Evolutionary conservation across 2,888 invertebrate genomes (phyloP).

Genomic region (Hydraecia micacea): DNA sequence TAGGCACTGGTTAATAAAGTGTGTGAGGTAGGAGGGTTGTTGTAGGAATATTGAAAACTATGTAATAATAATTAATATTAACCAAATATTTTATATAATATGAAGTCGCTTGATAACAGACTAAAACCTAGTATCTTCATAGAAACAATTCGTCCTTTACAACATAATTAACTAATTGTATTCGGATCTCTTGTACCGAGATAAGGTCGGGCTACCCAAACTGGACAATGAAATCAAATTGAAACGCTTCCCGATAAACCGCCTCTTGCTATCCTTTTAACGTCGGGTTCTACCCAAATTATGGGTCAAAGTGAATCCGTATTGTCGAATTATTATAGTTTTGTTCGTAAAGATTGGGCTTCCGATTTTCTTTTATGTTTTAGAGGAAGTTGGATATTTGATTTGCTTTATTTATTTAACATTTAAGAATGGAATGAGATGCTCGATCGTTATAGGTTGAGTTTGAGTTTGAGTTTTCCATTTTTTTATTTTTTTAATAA

Average conservation of each 20-base stretch:
- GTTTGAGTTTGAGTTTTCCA: not conserved
- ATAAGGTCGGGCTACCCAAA: slow-evolving; percentile 37
- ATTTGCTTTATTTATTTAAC: not conserved
- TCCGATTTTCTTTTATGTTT: not conserved
- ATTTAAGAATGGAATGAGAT: not conserved
- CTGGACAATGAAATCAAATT: slow-evolving; percentile 61
- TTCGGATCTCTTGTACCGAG: slow-evolving; percentile 38
- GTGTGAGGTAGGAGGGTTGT: not conserved
- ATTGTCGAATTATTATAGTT: slow-evolving; percentile 43
- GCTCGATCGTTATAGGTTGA: not conserved
- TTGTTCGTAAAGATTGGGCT: slow-evolving; percentile 10
- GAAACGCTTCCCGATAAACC: slow-evolving; percentile 59
- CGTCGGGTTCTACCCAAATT: slow-evolving; percentile 53
- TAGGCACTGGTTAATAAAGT: too few relatives aligned
- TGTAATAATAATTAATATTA: not conserved
- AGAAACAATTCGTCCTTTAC: slow-evolving; percentile 30
- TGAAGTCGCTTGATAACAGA: too few relatives aligned
- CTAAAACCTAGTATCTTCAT: slow-evolving; percentile 8
- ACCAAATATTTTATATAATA: too few relatives aligned
- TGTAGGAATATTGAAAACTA: not conserved
- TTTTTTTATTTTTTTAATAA: not conserved
- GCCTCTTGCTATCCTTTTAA: slow-evolving; percentile 50
- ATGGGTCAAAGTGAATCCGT: slow-evolving; percentile 50
- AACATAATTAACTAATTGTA: slow-evolving; percentile 59
- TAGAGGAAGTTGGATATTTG: not conserved